These are phyloP conservation scores for Molanna angustata DNA, from an alignment of 2,888 invertebrate species.

Conservation along the genomic window DNA sequence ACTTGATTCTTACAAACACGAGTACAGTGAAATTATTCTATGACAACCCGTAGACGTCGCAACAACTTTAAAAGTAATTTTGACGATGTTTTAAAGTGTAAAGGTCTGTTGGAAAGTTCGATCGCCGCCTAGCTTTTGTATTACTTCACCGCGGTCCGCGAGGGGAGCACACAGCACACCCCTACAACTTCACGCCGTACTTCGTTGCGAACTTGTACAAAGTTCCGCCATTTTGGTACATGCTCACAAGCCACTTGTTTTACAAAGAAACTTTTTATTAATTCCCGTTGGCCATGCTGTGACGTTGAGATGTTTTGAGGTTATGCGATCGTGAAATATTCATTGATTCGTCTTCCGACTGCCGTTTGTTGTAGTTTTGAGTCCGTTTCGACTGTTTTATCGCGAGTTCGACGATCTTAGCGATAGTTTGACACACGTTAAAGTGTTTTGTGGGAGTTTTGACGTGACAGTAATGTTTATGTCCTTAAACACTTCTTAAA, in stretches of 20 bases:
- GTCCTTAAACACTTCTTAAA: neutral
- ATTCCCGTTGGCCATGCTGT: conserved; percentile 58
- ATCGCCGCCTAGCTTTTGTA: conserved; percentile 37
- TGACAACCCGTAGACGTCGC: too few species aligned
- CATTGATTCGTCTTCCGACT: conserved; percentile 6
- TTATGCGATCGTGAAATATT: conserved; percentile 39
- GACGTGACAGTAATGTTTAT: conserved; percentile 11
- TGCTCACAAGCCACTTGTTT: conserved; percentile 61
- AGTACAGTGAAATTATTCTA: too few species aligned
- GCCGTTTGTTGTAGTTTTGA: conserved; percentile 37
- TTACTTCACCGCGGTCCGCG: conserved; percentile 35
- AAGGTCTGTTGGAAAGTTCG: neutral
- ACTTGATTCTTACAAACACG: too few species aligned
- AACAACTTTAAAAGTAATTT: neutral
- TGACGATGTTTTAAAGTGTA: neutral
- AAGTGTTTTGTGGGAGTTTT: conserved; percentile 26
- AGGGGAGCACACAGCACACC: conserved; percentile 33
- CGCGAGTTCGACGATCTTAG: conserved; percentile 38
- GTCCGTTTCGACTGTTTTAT: conserved; percentile 32
- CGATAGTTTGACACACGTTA: conserved; percentile 24
- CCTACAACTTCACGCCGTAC: conserved; percentile 56
- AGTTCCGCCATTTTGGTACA: conserved; percentile 61
- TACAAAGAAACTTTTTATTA: conserved; percentile 61
- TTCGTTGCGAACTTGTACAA: conserved; percentile 59
- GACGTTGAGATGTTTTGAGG: conserved; percentile 58